Conservation (phyloP, 2,888 invertebrate genomes). For the Tyria jacobaeae region DNA sequence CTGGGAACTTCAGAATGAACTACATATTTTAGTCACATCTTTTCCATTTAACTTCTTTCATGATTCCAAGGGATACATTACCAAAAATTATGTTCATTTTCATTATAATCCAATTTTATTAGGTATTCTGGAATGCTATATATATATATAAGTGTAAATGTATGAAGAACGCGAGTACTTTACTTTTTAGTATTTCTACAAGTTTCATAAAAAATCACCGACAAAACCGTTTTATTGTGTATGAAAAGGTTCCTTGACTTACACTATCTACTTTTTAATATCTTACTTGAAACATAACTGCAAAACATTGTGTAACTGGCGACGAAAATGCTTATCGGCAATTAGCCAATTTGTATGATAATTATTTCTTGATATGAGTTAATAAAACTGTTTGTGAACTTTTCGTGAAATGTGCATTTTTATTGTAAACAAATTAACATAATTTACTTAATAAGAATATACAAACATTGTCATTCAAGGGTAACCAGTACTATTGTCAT, state of each 20-base stretch:
- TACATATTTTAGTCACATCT: background rate
- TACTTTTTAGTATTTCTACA: background rate
- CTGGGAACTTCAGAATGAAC: constrained; percentile 3
- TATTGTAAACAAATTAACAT: constrained; percentile 57
- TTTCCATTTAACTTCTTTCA: constrained; percentile 17
- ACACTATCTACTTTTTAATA: background rate
- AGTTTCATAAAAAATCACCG: too few species aligned
- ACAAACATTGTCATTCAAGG: constrained; percentile 44
- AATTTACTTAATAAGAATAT: constrained; percentile 47
- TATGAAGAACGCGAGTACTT: too few species aligned
- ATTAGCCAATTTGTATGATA: constrained; percentile 35
- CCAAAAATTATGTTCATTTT: constrained; percentile 29
- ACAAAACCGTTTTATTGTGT: too few species aligned
- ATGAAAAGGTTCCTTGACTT: too few species aligned
- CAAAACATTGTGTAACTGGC: background rate
- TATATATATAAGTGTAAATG: background rate
- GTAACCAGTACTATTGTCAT: constrained; percentile 29
- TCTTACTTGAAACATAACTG: background rate
- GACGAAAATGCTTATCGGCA: background rate
- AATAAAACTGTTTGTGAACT: constrained; percentile 48
- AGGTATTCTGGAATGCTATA: constrained; percentile 21
- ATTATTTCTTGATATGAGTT: constrained; percentile 24
- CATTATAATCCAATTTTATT: constrained; percentile 26
- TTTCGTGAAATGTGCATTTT: constrained; percentile 56
- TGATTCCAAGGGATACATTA: constrained; percentile 20